phyloP scores from a whole-genome alignment of 1,140 invertebrate genomes.

The Monochamus saltuarius region DNA sequence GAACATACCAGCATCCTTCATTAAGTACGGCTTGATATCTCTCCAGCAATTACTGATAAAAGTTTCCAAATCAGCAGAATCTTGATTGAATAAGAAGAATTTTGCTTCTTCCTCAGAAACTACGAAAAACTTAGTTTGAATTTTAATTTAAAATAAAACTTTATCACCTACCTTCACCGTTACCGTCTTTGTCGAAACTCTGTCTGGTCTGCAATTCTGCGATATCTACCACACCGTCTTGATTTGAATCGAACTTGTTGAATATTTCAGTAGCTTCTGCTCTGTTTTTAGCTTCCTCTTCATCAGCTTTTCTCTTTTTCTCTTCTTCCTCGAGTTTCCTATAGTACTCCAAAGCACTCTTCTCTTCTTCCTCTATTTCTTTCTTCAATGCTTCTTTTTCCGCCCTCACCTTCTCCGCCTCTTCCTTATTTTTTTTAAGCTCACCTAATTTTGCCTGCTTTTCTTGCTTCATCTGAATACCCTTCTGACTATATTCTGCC shows the following conservation, averaged over 20 bases:
- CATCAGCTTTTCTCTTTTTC: slow-evolving; percentile 59
- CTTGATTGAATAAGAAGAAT: slow-evolving; percentile 73
- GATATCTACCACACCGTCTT: slow-evolving; percentile 72
- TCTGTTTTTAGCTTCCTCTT: slow-evolving; percentile 59
- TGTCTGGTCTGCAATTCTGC: slow-evolving; percentile 75
- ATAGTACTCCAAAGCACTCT: slow-evolving; percentile 74
- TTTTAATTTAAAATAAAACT: background rate
- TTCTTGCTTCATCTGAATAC: slow-evolving; percentile 69
- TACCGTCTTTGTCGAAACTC: slow-evolving; percentile 84
- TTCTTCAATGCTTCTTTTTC: slow-evolving; percentile 76
- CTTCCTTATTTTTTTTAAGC: slow-evolving; percentile 69
- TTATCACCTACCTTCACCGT: slow-evolving; percentile 63
- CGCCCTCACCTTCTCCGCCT: slow-evolving; percentile 68
- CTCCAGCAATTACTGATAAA: slow-evolving; percentile 73
- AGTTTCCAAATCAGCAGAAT: slow-evolving; percentile 68
- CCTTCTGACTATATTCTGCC: slow-evolving; percentile 73
- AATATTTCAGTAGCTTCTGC: slow-evolving; percentile 73
- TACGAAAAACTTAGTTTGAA: slow-evolving; percentile 33
- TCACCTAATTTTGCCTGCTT: slow-evolving; percentile 67
- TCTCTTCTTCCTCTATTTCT: slow-evolving; percentile 72
- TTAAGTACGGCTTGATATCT: slow-evolving; percentile 75
- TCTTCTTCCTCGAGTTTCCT: slow-evolving; percentile 68
- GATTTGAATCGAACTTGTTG: slow-evolving; percentile 72
- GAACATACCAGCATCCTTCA: slow-evolving; percentile 70
- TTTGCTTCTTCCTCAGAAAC: slow-evolving; percentile 84